phyloP scores from a whole-genome alignment of 2,888 invertebrate species.

The Perizoma affinitatum region DNA sequence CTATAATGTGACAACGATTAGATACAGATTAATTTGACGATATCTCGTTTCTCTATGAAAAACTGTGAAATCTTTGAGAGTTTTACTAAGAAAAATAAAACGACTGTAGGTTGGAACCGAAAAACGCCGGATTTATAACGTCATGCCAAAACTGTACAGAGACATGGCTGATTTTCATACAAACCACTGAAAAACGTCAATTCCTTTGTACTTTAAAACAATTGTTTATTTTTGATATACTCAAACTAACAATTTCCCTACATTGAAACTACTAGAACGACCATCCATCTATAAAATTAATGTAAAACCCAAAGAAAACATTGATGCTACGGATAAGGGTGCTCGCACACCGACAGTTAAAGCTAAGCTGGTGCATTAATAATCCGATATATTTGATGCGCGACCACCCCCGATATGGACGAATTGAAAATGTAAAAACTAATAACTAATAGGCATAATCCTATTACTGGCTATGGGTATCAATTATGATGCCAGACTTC shows the following conservation, averaged over 20 bases:
- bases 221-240: too few species aligned
- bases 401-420: slow-evolving; percentile 31
- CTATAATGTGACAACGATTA: too few species aligned
- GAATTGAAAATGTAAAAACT: slow-evolving; percentile 29
- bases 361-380: slow-evolving; percentile 34
- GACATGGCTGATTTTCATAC: too few species aligned
- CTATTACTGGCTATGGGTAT: slow-evolving; percentile 34
- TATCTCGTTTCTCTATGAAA: too few species aligned
- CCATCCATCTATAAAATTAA: slow-evolving; percentile 24
- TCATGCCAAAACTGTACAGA: too few species aligned
- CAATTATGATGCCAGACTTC: slow-evolving; percentile 11
- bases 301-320: slow-evolving; percentile 39
- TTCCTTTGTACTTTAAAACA: too few species aligned
- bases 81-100: too few species aligned
- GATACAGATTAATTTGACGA: too few species aligned
- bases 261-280: slow-evolving; percentile 2
- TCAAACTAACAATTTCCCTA: background rate
- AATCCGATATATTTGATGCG: slow-evolving; percentile 35
- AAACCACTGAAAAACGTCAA: too few species aligned
- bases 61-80: too few species aligned
- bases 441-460: slow-evolving; percentile 30
- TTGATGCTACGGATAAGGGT: slow-evolving; percentile 32
- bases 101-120: too few species aligned
- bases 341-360: slow-evolving; percentile 20
- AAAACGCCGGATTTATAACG: too few species aligned